Conservation (phyloP, 2,888 invertebrate genomes). For the Cremastinae sp. region DNA sequence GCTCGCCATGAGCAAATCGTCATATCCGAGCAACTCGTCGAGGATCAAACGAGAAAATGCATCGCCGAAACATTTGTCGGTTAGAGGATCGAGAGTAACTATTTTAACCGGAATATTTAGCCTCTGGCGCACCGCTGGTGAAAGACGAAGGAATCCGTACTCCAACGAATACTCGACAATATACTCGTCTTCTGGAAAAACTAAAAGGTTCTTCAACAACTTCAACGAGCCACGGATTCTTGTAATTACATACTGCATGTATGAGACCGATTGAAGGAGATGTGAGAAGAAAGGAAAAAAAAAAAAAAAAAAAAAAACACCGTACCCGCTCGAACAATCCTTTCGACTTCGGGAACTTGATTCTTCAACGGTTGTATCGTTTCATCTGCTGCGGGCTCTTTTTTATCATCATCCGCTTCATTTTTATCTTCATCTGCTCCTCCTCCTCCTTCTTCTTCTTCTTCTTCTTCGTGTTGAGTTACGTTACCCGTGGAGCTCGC, state of each 20-base stretch:
- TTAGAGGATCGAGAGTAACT: constrained; percentile 92
- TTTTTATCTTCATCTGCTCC: too few relatives aligned
- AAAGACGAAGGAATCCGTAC: constrained; percentile 96
- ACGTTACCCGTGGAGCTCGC: constrained; percentile 64
- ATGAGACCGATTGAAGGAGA: constrained; percentile 5
- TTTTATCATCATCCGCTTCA: constrained; percentile 63
- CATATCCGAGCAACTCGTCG: constrained; percentile 97
- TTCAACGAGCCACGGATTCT: background rate
- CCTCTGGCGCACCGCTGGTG: constrained; percentile 91
- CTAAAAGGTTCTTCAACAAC: constrained; percentile 72
- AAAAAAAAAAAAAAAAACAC: background rate
- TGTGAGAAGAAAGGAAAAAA: background rate
- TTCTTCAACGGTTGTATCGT: constrained; percentile 77
- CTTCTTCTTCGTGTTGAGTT: too few relatives aligned
- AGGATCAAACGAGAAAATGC: constrained; percentile 93
- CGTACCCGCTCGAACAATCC: constrained; percentile 84
- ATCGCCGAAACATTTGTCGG: constrained; percentile 97
- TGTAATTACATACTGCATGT: background rate
- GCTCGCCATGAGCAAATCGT: constrained; percentile 97
- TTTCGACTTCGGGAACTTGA: constrained; percentile 83
- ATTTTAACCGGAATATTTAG: constrained; percentile 96
- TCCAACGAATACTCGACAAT: constrained; percentile 99
- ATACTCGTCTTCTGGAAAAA: constrained; percentile 93
- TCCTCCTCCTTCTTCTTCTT: too few relatives aligned
- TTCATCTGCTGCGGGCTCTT: constrained; percentile 67